Percentiles rank a stretch among this genome's conserved stretches.
These are phyloP conservation scores for Lutjanus erythropterus DNA, from an alignment of 2,113 vertebrate species.

Conservation along the genomic window DNA sequence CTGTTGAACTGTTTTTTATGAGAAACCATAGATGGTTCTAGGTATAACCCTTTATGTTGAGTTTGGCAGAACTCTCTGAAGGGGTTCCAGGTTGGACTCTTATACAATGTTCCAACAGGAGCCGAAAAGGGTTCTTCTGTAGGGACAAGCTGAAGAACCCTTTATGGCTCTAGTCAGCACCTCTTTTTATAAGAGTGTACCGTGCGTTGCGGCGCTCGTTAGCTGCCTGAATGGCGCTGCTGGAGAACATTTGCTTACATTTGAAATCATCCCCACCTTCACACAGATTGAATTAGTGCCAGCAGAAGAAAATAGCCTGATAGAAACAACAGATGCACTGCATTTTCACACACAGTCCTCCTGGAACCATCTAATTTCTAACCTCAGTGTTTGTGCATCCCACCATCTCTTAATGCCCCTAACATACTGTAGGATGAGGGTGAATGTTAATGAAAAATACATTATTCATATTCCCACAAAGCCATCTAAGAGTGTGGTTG, in stretches of 20 bases:
- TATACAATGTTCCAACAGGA: no score
- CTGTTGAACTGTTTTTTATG: no score
- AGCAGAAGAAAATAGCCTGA: slow-evolving; percentile 60
- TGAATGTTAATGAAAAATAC: slow-evolving; percentile 80
- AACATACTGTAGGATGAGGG: slow-evolving; percentile 70
- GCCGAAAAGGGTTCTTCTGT: no score
- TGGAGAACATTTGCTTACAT: slow-evolving; percentile 64
- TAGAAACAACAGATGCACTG: slow-evolving; percentile 68
- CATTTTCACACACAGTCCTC: slow-evolving; percentile 63
- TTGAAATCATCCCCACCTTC: slow-evolving; percentile 65
- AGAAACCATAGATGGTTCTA: no score
- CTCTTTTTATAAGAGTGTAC: no score
- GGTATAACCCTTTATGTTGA: no score
- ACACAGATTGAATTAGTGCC: slow-evolving; percentile 60
- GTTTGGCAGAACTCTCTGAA: no score
- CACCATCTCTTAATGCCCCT: slow-evolving; percentile 68
- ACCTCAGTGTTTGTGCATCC: slow-evolving; percentile 68
- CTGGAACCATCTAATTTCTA: slow-evolving; percentile 71
- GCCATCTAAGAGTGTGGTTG: slow-evolving; percentile 53
- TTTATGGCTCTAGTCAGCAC: no score
- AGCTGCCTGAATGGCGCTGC: slow-evolving; percentile 45
- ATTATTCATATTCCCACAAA: slow-evolving; percentile 77
- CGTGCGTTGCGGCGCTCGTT: slow-evolving; percentile 53
- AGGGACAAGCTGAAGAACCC: no score
- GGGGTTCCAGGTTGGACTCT: no score